A percentile compares a stretch with the other conserved stretches of the same genome.
phyloP scores from a whole-genome alignment of 2,888 invertebrate genomes.

The Creontiades dilutus region DNA sequence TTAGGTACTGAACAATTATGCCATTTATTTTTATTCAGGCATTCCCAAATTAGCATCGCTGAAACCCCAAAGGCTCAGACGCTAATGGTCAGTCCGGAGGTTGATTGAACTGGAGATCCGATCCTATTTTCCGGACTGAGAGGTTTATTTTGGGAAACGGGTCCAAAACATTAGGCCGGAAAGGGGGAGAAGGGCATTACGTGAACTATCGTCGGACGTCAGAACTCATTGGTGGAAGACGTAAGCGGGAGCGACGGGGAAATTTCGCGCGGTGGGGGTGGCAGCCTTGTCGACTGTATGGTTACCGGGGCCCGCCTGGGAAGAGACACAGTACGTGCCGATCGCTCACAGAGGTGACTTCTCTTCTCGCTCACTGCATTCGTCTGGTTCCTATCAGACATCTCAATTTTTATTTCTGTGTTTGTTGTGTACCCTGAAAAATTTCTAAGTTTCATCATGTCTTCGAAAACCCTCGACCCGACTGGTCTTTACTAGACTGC shows the following conservation, averaged over 20 bases:
- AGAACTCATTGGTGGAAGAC: neutral
- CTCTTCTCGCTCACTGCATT: constrained; percentile 23
- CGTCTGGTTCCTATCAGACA: constrained; percentile 16
- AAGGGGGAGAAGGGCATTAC: neutral
- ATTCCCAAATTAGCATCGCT: neutral
- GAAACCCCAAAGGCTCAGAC: neutral
- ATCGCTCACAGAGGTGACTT: constrained; percentile 46
- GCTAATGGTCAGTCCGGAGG: constrained; percentile 22
- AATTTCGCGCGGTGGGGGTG: constrained; percentile 51
- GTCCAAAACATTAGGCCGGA: neutral
- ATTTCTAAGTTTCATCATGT: constrained; percentile 44
- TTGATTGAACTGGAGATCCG: constrained; percentile 31
- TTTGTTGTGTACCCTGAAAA: constrained; percentile 12
- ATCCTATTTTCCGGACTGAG: neutral
- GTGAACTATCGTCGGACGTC: constrained; percentile 19
- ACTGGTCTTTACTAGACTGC: constrained; percentile 67
- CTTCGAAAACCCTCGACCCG: constrained; percentile 69
- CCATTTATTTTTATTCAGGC: neutral
- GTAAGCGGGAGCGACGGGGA: constrained; percentile 43
- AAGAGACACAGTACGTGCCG: constrained; percentile 64
- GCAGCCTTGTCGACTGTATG: constrained; percentile 56
- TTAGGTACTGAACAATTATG: neutral
- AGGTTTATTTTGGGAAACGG: constrained; percentile 26
- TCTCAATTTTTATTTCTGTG: constrained; percentile 22
- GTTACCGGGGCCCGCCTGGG: constrained; percentile 64